A percentile compares a stretch with the other conserved stretches of the same genome.
Conservation (phyloP, 2,888 invertebrate species). For the Ernsta delagoae region DNA sequence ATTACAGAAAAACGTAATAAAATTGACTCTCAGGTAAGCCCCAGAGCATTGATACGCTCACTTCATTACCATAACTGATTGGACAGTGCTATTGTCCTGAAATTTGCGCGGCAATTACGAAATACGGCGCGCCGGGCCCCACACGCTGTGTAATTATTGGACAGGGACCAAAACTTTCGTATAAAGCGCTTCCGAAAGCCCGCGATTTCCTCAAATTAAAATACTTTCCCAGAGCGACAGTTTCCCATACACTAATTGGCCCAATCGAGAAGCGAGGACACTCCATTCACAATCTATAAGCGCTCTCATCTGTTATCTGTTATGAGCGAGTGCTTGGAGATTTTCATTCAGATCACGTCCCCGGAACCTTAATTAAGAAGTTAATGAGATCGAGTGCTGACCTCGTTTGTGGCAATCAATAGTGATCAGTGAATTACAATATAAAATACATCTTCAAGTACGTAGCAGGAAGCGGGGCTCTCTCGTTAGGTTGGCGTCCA, state of each 20-base stretch:
- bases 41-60: conserved; percentile 57
- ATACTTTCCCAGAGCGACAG: conserved; percentile 51
- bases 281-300: conserved; percentile 9
- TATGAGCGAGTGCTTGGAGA: conserved; percentile 28
- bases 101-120: conserved; percentile 56
- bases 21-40: conserved; percentile 37
- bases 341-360: conserved; percentile 60
- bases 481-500: conserved; percentile 26
- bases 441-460: conserved; percentile 45
- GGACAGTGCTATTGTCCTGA: conserved; percentile 53
- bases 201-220: conserved; percentile 56
- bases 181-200: conserved; percentile 50
- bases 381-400: conserved; percentile 71
- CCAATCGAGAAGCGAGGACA: conserved; percentile 45
- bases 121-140: conserved; percentile 41
- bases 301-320: conserved; percentile 29
- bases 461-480: conserved; percentile 32
- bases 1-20: conserved; percentile 34
- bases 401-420: conserved; percentile 65
- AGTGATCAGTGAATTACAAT: conserved; percentile 57
- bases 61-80: conserved; percentile 79
- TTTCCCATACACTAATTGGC: conserved; percentile 70
- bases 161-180: conserved; percentile 60
- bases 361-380: conserved; percentile 73
- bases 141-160: conserved; percentile 57